phyloP scores from a whole-genome alignment of 2,797 vertebrate species.

The Pangasius mekongensis region DNA sequence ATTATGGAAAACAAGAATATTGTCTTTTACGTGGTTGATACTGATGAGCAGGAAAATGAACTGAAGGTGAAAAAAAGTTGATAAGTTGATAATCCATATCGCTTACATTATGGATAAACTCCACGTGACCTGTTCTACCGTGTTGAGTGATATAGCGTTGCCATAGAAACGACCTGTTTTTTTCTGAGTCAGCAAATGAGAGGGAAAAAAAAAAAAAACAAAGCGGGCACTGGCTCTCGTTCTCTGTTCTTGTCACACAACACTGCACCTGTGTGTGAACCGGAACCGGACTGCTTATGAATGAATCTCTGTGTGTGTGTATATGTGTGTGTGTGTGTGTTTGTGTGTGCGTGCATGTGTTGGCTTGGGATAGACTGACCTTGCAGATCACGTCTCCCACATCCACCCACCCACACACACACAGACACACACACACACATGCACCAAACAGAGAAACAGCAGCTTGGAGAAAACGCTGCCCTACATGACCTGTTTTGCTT shows the following conservation, averaged over 20 bases:
- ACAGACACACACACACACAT: background rate
- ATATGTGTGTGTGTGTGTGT: constrained; percentile 29
- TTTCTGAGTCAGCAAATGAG: background rate
- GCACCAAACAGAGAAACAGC: background rate
- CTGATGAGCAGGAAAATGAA: background rate
- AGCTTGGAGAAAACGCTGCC: background rate
- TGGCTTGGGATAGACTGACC: constrained; percentile 43
- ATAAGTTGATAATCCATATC: too few species aligned
- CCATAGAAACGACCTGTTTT: background rate
- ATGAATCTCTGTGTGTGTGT: constrained; percentile 24
- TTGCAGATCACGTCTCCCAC: constrained; percentile 32
- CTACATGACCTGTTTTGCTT: background rate
- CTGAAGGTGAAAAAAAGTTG: background rate
- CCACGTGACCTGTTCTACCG: background rate
- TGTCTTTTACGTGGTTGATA: background rate
- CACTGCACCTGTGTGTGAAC: constrained; percentile 33
- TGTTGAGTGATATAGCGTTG: background rate
- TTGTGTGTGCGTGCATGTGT: constrained; percentile 23
- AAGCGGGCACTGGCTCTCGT: too few species aligned
- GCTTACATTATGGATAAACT: background rate
- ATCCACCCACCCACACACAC: constrained; percentile 3
- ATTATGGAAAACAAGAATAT: background rate
- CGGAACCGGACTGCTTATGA: constrained; percentile 41
- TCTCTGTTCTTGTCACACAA: background rate
- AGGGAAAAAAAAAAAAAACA: background rate